Base-by-base conservation (phyloP, 2,888 invertebrate genomes). In the Acanthosepion lycidas region DNA sequence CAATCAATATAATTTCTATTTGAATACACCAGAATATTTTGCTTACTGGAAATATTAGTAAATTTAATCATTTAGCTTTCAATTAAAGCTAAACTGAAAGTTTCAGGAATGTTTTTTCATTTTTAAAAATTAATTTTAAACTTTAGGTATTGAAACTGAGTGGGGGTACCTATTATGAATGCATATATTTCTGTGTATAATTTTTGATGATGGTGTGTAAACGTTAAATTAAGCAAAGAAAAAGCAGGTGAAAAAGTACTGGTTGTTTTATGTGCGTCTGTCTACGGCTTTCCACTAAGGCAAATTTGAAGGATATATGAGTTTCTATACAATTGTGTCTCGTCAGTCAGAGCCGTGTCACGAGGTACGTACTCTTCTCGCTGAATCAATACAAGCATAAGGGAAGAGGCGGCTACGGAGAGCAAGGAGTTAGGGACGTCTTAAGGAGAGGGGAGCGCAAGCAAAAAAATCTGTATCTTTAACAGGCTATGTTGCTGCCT, bases 281-380 rank as follows among this genome's bases (percentile, higher is more conserved):
- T 26, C 64, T 64, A 23, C 26, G 28, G 23, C 64, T 26, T 23
- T 78, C n/a, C 33, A n/a, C 23, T 78, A 78, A 78, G 78, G n/a
- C 78, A n/a, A n/a, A 33, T 2, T 78, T 78, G n/a, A 78, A n/a
- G 78, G 78, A 78, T 33, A 33, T 78, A 78, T 78, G 78, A n/a
- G 78, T n/a, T 59, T 78, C 78, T 78, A n/a, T 78, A 78, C 78
- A 78, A 78, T 78, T 78, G 78, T 78, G 78, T 78, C 78, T 78
- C 9, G 78, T 78, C 78, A 78, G n/a, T 78, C 78, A 78, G 12
- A 9, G n/a, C 78, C n/a, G 78, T 78, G 78, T 78, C 78, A 78
- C 78, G n/a, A 78, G 78, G 78, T 78, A 78, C 78, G 78, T 33
- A n/a, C n/a, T 78, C 78, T 33, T 78, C 78, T 9, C 78, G 2